A percentile compares a stretch with the other conserved stretches of the same genome.
These are phyloP conservation scores for Drosophila multiciliata DNA, from an alignment of 2,888 invertebrate genomes.

Conservation along the genomic window DNA sequence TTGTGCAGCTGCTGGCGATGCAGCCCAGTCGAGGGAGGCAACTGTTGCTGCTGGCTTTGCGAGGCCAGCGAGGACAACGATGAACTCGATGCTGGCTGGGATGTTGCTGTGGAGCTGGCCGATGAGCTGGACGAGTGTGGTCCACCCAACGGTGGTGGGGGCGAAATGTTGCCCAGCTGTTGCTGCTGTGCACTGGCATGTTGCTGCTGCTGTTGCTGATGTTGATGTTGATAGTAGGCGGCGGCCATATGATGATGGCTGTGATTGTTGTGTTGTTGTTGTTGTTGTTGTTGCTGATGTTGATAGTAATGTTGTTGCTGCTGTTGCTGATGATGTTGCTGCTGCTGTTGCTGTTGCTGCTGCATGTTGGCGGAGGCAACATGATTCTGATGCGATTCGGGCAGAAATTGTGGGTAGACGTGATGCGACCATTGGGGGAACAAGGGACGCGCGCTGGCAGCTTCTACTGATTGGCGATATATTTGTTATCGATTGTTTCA, in stretches of 20 bases:
- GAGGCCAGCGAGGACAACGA: constrained; percentile 83
- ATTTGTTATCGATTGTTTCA: constrained; percentile 7
- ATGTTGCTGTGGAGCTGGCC: constrained; percentile 83
- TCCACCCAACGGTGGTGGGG: constrained; percentile 71
- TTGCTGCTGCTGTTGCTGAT: constrained; percentile 61
- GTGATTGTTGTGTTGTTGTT: constrained; percentile 71
- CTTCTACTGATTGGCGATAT: constrained; percentile 72
- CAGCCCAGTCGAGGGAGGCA: constrained; percentile 59
- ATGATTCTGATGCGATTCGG: constrained; percentile 93
- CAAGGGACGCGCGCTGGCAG: constrained; percentile 88
- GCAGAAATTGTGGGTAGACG: constrained; percentile 97
- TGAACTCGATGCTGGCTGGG: constrained; percentile 83
- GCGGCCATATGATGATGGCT: constrained; percentile 71
- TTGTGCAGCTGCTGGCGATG: constrained; percentile 75
- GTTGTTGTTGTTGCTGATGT: constrained; percentile 55
- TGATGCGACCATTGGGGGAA: constrained; percentile 98
- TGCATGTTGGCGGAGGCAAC: constrained; percentile 85
- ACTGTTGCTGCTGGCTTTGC: constrained; percentile 80
- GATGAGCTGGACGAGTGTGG: constrained; percentile 82
- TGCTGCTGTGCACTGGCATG: constrained; percentile 61
- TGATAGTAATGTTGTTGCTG: constrained; percentile 65
- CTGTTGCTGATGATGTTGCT: constrained; percentile 85
- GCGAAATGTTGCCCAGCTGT: constrained; percentile 77
- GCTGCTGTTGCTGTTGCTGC: constrained; percentile 84
- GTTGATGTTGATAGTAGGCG: constrained; percentile 73